Conservation (phyloP, 2,113 vertebrate genomes). For the Pomatorhinus ruficollis region DNA sequence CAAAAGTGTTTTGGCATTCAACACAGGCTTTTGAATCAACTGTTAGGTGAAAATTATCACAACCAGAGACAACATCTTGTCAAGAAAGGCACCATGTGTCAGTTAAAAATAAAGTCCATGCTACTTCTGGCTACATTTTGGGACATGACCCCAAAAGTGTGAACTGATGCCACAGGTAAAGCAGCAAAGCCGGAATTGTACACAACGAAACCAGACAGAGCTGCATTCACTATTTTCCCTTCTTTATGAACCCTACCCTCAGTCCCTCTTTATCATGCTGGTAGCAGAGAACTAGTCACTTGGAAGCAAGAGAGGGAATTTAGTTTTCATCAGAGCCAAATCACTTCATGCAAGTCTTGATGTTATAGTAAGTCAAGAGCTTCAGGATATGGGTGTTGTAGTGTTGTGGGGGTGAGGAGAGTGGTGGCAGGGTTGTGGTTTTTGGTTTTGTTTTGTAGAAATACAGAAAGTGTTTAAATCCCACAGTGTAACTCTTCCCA, state of each 20-base stretch:
- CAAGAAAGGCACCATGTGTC: not conserved
- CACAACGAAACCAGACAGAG: not conserved
- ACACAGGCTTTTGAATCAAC: not conserved
- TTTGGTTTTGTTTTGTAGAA: not conserved
- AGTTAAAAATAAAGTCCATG: not conserved
- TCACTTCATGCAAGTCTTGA: not conserved
- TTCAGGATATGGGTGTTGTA: not conserved
- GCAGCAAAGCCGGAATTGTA: not conserved
- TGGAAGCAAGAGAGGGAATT: not conserved
- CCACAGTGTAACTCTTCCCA: not conserved
- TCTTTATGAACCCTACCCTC: not conserved
- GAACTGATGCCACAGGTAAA: not conserved
- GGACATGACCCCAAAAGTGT: not conserved
- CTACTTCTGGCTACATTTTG: not conserved
- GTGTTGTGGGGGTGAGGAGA: accelerated
- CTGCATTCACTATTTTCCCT: not conserved
- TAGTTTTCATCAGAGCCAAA: not conserved
- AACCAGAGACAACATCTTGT: not conserved
- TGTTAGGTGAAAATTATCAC: not conserved
- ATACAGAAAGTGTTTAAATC: not conserved
- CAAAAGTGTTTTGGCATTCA: not conserved
- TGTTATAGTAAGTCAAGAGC: not conserved
- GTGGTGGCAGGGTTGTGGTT: not conserved
- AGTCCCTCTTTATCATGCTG: not conserved
- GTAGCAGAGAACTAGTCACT: not conserved